Percentiles rank a stretch among this genome's conserved stretches.
These are phyloP conservation scores for Condylura cristata DNA, from an alignment of 2,113 vertebrate genomes.

Conservation along the genomic window DNA sequence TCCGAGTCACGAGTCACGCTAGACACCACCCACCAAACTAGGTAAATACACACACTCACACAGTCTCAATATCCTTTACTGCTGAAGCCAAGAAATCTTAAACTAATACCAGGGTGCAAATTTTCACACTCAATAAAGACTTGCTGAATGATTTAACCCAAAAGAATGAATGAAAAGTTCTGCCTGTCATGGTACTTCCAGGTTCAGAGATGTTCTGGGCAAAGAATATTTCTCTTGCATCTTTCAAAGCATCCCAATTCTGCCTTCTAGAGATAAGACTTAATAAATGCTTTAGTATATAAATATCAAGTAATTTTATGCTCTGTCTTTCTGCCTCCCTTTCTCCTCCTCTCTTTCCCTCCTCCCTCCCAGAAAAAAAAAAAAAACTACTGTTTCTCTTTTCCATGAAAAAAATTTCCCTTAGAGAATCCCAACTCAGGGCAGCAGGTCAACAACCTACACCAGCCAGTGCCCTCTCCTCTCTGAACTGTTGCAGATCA, in stretches of 20 bases:
- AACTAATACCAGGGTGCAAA: constrained; percentile 55
- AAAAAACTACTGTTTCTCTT: constrained; percentile 17
- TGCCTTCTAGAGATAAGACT: not conserved
- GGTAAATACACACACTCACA: not conserved
- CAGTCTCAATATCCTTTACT: constrained; percentile 25
- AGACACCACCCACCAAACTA: constrained; percentile 21
- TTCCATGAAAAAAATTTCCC: constrained; percentile 15
- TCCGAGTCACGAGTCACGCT: constrained; percentile 71
- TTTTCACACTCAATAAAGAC: constrained; percentile 46
- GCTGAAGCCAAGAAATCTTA: constrained; percentile 66
- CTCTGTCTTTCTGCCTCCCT: not conserved
- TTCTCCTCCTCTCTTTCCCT: not conserved
- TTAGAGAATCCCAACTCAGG: not conserved
- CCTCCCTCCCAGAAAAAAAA: not conserved
- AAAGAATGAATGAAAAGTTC: constrained; percentile 35
- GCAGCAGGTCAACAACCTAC: constrained; percentile 2
- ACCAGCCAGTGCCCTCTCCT: not conserved
- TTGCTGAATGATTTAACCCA: not conserved
- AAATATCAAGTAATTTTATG: constrained; percentile 31
- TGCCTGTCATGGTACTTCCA: not conserved
- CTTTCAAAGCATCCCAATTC: constrained; percentile 48
- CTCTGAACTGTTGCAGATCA: constrained; percentile 5
- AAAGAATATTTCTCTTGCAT: not conserved
- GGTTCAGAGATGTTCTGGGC: not conserved
- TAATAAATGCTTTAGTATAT: constrained; percentile 40